phyloP scores from a whole-genome alignment of 1,140 invertebrate genomes.

The Paraescarpia echinospica region DNA sequence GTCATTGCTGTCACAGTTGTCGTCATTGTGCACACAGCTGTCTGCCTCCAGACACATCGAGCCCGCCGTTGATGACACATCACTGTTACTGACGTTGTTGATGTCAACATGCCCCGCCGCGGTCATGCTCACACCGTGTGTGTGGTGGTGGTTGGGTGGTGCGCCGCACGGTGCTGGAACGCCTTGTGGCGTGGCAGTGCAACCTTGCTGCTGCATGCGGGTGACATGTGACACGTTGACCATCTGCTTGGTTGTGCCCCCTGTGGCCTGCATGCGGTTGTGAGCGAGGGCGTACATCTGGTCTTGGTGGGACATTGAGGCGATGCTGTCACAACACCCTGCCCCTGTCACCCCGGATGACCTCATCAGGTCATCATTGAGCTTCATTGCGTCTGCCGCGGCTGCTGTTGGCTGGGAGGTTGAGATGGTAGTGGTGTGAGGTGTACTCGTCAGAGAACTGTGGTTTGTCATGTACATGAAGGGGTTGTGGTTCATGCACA shows the following conservation, averaged over 20 bases:
- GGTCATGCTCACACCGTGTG: background rate
- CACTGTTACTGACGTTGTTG: slow-evolving; percentile 12
- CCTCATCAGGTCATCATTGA: slow-evolving; percentile 33
- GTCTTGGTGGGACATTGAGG: slow-evolving; percentile 9
- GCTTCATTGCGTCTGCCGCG: slow-evolving; percentile 10
- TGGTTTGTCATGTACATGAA: slow-evolving; percentile 13
- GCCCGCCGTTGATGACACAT: slow-evolving; percentile 45
- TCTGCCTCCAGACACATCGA: slow-evolving; percentile 47
- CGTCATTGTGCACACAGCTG: slow-evolving; percentile 47
- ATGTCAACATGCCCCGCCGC: background rate
- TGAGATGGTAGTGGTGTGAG: background rate
- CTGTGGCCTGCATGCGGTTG: background rate
- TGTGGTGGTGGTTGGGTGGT: background rate
- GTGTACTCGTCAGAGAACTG: background rate
- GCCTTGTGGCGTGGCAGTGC: background rate
- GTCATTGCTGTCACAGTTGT: slow-evolving; percentile 55
- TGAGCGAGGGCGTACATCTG: background rate
- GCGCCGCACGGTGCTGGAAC: background rate
- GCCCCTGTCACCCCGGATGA: slow-evolving; percentile 36
- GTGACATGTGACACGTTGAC: slow-evolving; percentile 13
- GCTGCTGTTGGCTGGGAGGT: slow-evolving; percentile 9
- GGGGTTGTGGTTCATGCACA: slow-evolving; percentile 10
- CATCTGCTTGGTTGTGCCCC: slow-evolving; percentile 6
- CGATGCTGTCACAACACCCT: background rate
- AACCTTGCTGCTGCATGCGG: slow-evolving; percentile 11